Conservation (phyloP, 2,113 vertebrate genomes). For the Columbina picui region DNA sequence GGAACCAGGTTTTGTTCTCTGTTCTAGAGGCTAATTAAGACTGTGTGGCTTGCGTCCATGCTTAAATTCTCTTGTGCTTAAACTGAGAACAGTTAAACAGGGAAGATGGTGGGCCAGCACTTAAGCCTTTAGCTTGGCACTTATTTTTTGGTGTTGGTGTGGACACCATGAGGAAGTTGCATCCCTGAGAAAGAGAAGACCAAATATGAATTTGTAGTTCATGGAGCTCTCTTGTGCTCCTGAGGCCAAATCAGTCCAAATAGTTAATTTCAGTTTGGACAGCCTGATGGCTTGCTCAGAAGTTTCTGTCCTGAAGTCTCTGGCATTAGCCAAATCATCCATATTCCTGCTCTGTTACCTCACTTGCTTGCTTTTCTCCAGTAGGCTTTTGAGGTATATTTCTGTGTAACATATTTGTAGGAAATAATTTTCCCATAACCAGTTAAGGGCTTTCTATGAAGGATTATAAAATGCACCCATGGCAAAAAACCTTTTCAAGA, state of each 20-base stretch:
- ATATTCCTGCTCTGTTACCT: background rate
- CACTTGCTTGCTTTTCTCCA: background rate
- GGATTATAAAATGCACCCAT: background rate
- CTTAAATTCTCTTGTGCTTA: background rate
- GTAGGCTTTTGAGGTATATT: background rate
- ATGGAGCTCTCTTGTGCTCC: background rate
- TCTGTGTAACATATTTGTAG: accelerated
- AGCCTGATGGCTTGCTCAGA: background rate
- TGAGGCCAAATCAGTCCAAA: background rate
- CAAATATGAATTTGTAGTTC: background rate
- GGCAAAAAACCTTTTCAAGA: background rate
- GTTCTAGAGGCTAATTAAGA: background rate
- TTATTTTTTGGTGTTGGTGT: background rate
- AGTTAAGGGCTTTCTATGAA: background rate
- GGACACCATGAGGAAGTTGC: background rate
- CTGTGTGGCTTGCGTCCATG: background rate
- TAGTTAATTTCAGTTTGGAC: background rate
- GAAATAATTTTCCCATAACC: background rate
- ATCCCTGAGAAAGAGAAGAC: background rate
- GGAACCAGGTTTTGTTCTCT: background rate
- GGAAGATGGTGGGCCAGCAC: background rate
- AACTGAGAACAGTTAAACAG: background rate
- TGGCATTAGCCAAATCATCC: background rate
- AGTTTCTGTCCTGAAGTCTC: background rate
- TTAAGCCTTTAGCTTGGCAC: background rate